Percentiles rank a stretch among this genome's conserved stretches.
phyloP scores from a whole-genome alignment of 1,140 invertebrate species.

The Vollenhovia emeryi region DNA sequence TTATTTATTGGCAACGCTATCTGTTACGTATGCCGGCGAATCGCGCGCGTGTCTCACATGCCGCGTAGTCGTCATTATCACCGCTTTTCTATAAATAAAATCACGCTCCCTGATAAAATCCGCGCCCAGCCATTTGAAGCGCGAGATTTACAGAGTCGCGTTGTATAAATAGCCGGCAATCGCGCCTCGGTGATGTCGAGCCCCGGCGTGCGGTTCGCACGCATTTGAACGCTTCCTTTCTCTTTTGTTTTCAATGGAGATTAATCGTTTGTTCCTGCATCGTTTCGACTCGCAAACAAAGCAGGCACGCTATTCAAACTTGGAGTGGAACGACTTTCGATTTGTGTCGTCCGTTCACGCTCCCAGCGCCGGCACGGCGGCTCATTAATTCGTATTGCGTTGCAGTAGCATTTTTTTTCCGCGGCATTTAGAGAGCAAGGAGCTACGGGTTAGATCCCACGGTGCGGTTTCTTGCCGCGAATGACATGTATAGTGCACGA shows the following conservation, averaged over 20 bases:
- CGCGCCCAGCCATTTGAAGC: constrained; percentile 60
- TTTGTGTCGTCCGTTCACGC: constrained; percentile 53
- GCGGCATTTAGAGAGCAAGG: constrained; percentile 16
- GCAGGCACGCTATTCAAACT: constrained; percentile 50
- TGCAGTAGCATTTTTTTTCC: constrained; percentile 20
- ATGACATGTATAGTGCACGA: not conserved
- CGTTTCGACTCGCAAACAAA: constrained; percentile 51
- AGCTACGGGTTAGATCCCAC: constrained; percentile 7
- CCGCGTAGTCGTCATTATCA: constrained; percentile 61
- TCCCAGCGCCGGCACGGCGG: not conserved
- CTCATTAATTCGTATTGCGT: constrained; percentile 53
- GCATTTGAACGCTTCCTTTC: constrained; percentile 73
- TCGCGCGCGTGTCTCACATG: not conserved
- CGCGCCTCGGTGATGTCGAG: constrained; percentile 64
- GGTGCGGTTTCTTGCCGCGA: not conserved
- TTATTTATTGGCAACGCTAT: constrained; percentile 21
- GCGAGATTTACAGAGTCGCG: constrained; percentile 68
- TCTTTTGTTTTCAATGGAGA: constrained; percentile 73
- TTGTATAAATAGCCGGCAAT: constrained; percentile 74
- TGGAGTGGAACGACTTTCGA: constrained; percentile 62
- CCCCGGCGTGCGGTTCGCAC: constrained; percentile 56
- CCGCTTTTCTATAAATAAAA: constrained; percentile 73
- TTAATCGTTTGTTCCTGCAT: constrained; percentile 68
- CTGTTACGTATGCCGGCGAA: constrained; percentile 22
- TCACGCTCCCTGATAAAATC: constrained; percentile 63